Conservation (phyloP, 1,140 invertebrate species). For the Patella vulgata region DNA sequence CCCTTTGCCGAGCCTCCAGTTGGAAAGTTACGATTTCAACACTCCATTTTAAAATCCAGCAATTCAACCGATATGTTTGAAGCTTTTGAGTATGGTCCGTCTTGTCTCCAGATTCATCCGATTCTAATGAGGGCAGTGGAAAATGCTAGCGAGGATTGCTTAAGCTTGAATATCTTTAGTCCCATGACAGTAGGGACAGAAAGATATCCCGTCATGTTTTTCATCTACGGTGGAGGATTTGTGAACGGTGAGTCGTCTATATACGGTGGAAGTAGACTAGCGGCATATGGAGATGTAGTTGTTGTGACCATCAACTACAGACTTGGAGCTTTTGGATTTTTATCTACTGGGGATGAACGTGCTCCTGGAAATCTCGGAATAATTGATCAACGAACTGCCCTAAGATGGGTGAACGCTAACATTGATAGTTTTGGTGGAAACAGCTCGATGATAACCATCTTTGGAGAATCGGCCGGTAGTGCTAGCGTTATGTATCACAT, state of each 20-base stretch:
- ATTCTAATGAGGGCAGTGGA: too few species aligned
- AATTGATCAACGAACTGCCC: constrained; percentile 87
- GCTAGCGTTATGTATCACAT: constrained; percentile 77
- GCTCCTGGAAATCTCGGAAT: constrained; percentile 58
- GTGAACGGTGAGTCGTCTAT: constrained; percentile 87
- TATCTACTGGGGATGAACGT: constrained; percentile 60
- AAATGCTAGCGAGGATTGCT: constrained; percentile 84
- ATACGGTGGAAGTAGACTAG: constrained; percentile 83
- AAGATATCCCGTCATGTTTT: constrained; percentile 82
- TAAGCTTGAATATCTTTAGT: constrained; percentile 87
- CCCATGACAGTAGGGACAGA: constrained; percentile 69
- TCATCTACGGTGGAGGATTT: constrained; percentile 96
- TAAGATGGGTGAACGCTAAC: constrained; percentile 88
- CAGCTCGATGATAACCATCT: constrained; percentile 83
- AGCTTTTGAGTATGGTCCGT: constrained; percentile 79
- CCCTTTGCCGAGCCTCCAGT: constrained; percentile 92
- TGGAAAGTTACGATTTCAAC: constrained; percentile 79
- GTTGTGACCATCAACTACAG: constrained; percentile 80
- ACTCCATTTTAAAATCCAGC: constrained; percentile 80
- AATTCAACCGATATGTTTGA: too few species aligned
- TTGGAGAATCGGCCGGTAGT: constrained; percentile 91
- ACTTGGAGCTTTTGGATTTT: constrained; percentile 85
- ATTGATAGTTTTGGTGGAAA: constrained; percentile 90
- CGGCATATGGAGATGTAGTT: constrained; percentile 80
- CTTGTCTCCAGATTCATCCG: constrained; percentile 84